These are phyloP conservation scores for Spicauda simplicius DNA, from an alignment of 2,888 invertebrate genomes.

Conservation along the genomic window DNA sequence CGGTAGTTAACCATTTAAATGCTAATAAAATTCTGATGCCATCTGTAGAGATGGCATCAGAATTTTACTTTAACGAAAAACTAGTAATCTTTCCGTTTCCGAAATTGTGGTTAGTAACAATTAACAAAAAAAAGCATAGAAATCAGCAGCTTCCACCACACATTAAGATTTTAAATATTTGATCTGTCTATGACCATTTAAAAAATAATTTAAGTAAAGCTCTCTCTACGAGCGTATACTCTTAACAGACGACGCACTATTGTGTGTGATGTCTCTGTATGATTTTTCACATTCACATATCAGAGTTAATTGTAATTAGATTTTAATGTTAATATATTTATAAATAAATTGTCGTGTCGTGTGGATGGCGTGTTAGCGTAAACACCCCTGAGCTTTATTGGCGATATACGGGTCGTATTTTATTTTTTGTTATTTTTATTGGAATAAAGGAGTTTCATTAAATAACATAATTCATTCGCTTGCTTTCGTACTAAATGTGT, in stretches of 20 bases:
- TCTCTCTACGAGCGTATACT: neutral
- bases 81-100: too few species aligned
- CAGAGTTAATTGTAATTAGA: constrained; percentile 69
- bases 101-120: too few species aligned
- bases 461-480: neutral
- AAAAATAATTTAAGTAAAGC: too few species aligned
- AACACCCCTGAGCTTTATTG: constrained; percentile 40
- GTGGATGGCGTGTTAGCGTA: constrained; percentile 61
- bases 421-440: constrained; percentile 17
- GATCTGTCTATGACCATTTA: too few species aligned
- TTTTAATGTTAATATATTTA: constrained; percentile 36
- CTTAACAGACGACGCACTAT: constrained; percentile 9
- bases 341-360: constrained; percentile 70
- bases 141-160: too few species aligned
- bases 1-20: too few species aligned
- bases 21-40: too few species aligned
- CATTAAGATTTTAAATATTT: too few species aligned
- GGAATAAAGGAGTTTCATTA: constrained; percentile 1
- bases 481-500: too few species aligned
- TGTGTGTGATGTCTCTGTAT: constrained; percentile 42
- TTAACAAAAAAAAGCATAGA: too few species aligned
- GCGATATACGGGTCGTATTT: constrained; percentile 34
- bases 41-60: too few species aligned
- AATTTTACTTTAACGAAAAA: too few species aligned
- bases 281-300: constrained; percentile 73